Evolutionary conservation across 2,113 vertebrate genomes (phyloP).

Genomic region (Trogon surrucura): DNA sequence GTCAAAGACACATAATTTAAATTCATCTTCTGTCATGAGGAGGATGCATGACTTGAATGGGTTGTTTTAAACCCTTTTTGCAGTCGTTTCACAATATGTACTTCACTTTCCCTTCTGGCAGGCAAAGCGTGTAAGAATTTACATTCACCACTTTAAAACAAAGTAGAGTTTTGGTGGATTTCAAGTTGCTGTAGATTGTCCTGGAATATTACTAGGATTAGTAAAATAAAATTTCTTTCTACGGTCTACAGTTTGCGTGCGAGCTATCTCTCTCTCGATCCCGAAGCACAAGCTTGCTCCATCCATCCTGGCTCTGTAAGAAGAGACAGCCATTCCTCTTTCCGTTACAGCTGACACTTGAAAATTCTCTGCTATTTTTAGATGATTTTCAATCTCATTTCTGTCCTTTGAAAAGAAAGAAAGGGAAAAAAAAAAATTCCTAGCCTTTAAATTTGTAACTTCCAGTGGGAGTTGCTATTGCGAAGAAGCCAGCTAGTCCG

Average conservation of each 20-base stretch:
- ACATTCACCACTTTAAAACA: background rate
- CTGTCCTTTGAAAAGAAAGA: constrained; percentile 44
- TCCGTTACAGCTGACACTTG: constrained; percentile 54
- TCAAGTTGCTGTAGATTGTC: background rate
- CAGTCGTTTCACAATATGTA: constrained; percentile 13
- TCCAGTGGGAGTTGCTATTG: constrained; percentile 26
- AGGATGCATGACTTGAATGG: constrained; percentile 12
- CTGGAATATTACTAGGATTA: background rate
- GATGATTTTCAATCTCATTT: constrained; percentile 41
- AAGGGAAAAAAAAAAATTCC: background rate
- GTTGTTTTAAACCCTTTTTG: background rate
- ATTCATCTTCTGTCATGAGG: background rate
- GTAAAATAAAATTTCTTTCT: background rate
- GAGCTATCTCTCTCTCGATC: background rate
- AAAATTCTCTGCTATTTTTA: constrained; percentile 60
- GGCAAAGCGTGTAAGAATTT: background rate
- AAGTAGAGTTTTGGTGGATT: background rate
- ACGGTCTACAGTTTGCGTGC: background rate
- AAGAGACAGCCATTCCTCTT: constrained; percentile 49
- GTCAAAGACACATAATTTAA: background rate
- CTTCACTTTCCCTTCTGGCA: background rate
- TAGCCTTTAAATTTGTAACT: constrained; percentile 22
- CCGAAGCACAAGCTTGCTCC: background rate
- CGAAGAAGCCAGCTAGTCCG: background rate
- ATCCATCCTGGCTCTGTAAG: constrained; percentile 51